These are phyloP conservation scores for Ridgeia piscesae DNA, from an alignment of 1,140 invertebrate species.

Conservation along the genomic window DNA sequence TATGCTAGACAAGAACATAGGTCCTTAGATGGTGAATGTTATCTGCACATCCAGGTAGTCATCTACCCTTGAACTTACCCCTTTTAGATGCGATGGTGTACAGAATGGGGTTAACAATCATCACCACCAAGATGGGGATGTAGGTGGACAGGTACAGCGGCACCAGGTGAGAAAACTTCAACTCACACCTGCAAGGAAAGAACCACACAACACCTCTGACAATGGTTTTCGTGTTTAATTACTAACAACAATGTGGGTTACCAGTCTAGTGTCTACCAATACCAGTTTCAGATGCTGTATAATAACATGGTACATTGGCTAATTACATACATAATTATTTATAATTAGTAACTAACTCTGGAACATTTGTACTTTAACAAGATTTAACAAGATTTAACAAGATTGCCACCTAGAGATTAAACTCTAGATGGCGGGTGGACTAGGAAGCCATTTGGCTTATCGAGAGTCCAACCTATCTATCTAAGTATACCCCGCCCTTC, in stretches of 20 bases:
- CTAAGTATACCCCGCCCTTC: too few species aligned
- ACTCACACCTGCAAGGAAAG: constrained; percentile 68
- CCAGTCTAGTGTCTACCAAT: too few species aligned
- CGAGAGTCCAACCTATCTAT: too few species aligned
- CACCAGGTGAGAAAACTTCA: constrained; percentile 61
- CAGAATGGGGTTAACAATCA: constrained; percentile 75
- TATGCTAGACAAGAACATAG: neutral
- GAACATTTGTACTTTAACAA: too few species aligned
- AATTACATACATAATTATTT: neutral
- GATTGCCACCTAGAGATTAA: too few species aligned
- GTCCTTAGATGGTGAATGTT: neutral
- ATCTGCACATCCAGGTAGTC: neutral
- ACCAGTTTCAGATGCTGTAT: neutral
- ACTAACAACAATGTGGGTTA: neutral
- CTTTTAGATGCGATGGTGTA: constrained; percentile 67
- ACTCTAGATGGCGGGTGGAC: too few species aligned
- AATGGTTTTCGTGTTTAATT: neutral
- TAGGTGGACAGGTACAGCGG: constrained; percentile 79
- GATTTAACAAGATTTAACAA: too few species aligned
- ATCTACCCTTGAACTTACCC: constrained; percentile 65
- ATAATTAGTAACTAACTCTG: neutral
- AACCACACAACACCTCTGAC: neutral
- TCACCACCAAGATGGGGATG: constrained; percentile 70
- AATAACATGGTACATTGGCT: neutral
- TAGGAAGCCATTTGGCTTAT: too few species aligned